Conservation (phyloP, 92 coral and sea anemone genomes). For the Zoanthus sansibaricus region DNA sequence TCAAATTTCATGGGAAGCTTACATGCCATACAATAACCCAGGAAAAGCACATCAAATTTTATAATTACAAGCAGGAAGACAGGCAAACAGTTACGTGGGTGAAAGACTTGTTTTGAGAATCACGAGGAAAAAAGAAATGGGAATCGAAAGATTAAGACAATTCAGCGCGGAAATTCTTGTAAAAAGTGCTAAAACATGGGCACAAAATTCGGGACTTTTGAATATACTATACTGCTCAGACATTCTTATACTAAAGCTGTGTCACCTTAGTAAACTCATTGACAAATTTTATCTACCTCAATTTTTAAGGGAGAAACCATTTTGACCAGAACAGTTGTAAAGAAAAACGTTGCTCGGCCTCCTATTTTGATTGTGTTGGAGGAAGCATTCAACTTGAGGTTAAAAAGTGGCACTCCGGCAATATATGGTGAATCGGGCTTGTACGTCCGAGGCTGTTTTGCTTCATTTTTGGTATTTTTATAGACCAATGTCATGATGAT, state of each 20-base stretch:
- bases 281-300: constrained; percentile 64
- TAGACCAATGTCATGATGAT: constrained; percentile 66
- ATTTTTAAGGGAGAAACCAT: constrained; percentile 72
- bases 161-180: too few species aligned
- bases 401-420: constrained; percentile 86
- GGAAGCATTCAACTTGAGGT: constrained; percentile 64
- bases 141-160: too few species aligned
- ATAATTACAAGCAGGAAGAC: background rate
- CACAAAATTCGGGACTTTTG: too few species aligned
- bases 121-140: too few species aligned
- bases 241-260: too few species aligned
- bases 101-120: too few species aligned
- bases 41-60: background rate
- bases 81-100: too few species aligned
- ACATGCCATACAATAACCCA: too few species aligned
- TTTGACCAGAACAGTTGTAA: constrained; percentile 65
- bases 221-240: too few species aligned
- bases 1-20: too few species aligned
- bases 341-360: constrained; percentile 62
- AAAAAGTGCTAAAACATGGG: too few species aligned
- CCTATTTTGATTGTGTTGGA: constrained; percentile 80
- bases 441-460: constrained; percentile 76
- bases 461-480: constrained; percentile 57
- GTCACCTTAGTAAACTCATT: background rate
- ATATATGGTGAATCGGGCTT: constrained; percentile 73